A percentile compares a stretch with the other conserved stretches of the same genome.
Conservation (phyloP, 1,140 invertebrate genomes). For the Brachionus angularis region DNA sequence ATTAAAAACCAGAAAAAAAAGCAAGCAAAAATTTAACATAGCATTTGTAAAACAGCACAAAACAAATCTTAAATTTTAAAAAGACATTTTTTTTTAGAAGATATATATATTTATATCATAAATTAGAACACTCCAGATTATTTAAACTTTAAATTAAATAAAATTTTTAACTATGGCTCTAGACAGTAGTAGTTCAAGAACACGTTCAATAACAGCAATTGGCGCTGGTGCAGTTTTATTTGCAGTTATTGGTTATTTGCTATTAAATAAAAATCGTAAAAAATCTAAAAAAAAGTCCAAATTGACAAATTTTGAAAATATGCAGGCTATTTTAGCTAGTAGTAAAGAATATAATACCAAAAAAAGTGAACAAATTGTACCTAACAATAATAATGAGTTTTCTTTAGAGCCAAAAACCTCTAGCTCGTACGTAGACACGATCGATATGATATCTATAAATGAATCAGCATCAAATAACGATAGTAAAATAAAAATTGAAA, state of each 20-base stretch:
- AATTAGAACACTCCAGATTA: no score
- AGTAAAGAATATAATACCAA: no score
- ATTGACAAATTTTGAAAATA: no score
- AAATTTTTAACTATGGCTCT: slow-evolving; percentile 43
- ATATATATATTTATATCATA: no score
- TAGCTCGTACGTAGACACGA: no score
- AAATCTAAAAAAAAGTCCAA: slow-evolving; percentile 7
- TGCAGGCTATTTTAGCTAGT: no score
- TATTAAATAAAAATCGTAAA: slow-evolving; percentile 11
- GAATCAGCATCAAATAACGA: no score
- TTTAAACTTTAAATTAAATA: background rate
- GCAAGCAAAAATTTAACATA: background rate
- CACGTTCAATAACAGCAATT: slow-evolving; percentile 29
- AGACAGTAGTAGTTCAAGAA: slow-evolving; percentile 37
- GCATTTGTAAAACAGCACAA: background rate
- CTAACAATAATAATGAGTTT: no score
- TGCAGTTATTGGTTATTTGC: slow-evolving; percentile 29
- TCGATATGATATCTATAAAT: no score
- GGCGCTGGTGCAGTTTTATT: slow-evolving; percentile 38
- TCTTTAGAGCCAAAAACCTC: no score
- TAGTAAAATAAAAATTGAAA: no score
- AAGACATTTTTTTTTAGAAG: background rate
- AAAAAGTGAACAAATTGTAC: no score
- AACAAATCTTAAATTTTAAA: background rate
- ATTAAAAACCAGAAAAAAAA: background rate